These are phyloP conservation scores for Timema podura DNA, from an alignment of 2,888 invertebrate species.

Conservation along the genomic window DNA sequence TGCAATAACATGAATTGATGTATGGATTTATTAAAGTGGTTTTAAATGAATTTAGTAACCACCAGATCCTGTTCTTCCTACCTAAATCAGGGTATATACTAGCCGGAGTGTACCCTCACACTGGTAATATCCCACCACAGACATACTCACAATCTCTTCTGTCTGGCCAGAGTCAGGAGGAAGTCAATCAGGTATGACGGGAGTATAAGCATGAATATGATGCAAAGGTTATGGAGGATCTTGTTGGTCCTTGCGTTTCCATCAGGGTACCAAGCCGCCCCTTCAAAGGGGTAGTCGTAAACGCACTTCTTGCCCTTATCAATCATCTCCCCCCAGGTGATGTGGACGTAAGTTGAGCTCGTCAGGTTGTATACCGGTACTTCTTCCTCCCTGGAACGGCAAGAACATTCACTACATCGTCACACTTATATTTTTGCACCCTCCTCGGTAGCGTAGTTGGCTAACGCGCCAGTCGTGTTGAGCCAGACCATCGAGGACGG, in stretches of 20 bases:
- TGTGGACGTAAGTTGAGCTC: constrained; percentile 67
- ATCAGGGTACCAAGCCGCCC: constrained; percentile 74
- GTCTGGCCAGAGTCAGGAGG: constrained; percentile 59
- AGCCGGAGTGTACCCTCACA: too few relatives aligned
- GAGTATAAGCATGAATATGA: constrained; percentile 67
- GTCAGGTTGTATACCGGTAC: constrained; percentile 72
- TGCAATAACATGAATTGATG: too few relatives aligned
- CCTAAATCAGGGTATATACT: too few relatives aligned
- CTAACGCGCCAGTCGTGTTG: too few relatives aligned
- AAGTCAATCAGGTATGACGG: constrained; percentile 76
- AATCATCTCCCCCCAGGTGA: constrained; percentile 82
- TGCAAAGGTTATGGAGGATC: constrained; percentile 59
- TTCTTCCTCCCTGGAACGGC: constrained; percentile 47
- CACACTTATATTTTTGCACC: too few relatives aligned
- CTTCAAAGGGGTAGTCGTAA: constrained; percentile 68
- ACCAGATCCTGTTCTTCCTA: too few relatives aligned
- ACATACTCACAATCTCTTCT: constrained; percentile 71
- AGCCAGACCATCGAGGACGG: too few relatives aligned
- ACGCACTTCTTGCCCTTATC: constrained; percentile 58
- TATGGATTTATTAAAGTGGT: too few relatives aligned
- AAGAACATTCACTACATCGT: not conserved
- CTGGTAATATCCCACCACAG: too few relatives aligned
- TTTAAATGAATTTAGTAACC: too few relatives aligned
- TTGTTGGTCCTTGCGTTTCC: constrained; percentile 67
- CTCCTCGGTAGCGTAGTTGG: too few relatives aligned